These are phyloP conservation scores for Pygmarrhopalites habei DNA, from an alignment of 1,140 invertebrate genomes.

Conservation along the genomic window DNA sequence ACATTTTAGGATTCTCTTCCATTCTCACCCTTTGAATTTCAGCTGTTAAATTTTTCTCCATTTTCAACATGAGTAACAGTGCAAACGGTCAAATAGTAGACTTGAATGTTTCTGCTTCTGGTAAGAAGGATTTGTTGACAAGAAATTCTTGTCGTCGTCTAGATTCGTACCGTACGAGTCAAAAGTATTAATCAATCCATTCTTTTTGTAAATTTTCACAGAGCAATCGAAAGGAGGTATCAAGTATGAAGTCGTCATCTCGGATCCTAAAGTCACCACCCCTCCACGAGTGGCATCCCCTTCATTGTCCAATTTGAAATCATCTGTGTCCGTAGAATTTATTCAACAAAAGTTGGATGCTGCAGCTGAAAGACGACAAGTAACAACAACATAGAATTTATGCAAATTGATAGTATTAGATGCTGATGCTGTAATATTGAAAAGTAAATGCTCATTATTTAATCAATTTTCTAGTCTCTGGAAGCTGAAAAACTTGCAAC, in stretches of 20 bases:
- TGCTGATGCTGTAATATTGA: neutral
- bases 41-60: no score
- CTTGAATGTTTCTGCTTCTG: conserved; percentile 31
- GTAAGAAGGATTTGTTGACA: no score
- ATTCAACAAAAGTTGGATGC: conserved; percentile 84
- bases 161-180: no score
- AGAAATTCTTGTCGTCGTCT: no score
- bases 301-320: conserved; percentile 42
- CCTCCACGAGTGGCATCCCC: conserved; percentile 59
- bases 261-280: conserved; percentile 59
- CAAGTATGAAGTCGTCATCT: conserved; percentile 86
- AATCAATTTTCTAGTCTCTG: conserved; percentile 56
- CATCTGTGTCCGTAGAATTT: conserved; percentile 61
- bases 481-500: conserved; percentile 75
- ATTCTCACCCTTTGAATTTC: no score
- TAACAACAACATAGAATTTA: no score
- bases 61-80: no score
- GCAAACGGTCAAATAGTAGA: no score
- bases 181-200: neutral
- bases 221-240: conserved; percentile 60
- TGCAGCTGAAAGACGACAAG: conserved; percentile 81
- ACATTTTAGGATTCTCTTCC: no score
- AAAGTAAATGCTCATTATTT: neutral
- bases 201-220: conserved; percentile 7
- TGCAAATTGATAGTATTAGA: conserved; percentile 5